Percentiles rank a stretch among this genome's conserved stretches.
phyloP scores from a whole-genome alignment of 2,113 vertebrate species.

The Bostrychus sinensis region DNA sequence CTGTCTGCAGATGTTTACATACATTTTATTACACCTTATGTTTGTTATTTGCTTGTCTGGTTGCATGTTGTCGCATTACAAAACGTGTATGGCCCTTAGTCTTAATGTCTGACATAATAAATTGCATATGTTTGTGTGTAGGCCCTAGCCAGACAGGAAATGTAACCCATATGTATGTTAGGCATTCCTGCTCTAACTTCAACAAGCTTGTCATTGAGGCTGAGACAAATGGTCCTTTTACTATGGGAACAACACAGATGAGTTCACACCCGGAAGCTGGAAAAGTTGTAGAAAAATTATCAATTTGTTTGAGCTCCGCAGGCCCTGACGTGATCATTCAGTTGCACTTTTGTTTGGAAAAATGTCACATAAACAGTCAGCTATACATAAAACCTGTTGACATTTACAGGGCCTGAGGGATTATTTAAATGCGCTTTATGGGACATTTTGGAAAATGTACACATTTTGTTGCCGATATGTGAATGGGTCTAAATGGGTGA shows the following conservation, averaged over 20 bases:
- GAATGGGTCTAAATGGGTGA: not conserved
- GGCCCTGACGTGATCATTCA: not conserved
- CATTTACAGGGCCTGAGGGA: not conserved
- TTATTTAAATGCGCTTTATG: not conserved
- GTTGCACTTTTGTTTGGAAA: not conserved
- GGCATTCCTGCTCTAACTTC: conserved; percentile 36
- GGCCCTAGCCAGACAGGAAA: conserved; percentile 58
- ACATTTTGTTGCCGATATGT: not conserved
- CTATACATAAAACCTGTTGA: not conserved
- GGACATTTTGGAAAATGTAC: not conserved
- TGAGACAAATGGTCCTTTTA: conserved; percentile 24
- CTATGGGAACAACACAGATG: conserved; percentile 27
- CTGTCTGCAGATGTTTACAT: not conserved
- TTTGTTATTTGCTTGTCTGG: conserved; percentile 16
- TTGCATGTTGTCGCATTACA: conserved; percentile 8
- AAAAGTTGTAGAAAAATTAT: conserved; percentile 1
- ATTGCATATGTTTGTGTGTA: conserved; percentile 25
- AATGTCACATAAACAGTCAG: not conserved
- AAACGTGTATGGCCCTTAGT: conserved; percentile 1
- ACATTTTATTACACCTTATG: conserved; percentile 8
- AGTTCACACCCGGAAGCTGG: conserved; percentile 3
- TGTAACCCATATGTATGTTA: conserved; percentile 57
- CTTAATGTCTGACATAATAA: conserved; percentile 6
- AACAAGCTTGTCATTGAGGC: conserved; percentile 20
- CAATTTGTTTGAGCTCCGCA: conserved; percentile 7